Evolutionary conservation across 2,888 invertebrate genomes (phyloP).

Genomic region (Rhagonycha lutea): DNA sequence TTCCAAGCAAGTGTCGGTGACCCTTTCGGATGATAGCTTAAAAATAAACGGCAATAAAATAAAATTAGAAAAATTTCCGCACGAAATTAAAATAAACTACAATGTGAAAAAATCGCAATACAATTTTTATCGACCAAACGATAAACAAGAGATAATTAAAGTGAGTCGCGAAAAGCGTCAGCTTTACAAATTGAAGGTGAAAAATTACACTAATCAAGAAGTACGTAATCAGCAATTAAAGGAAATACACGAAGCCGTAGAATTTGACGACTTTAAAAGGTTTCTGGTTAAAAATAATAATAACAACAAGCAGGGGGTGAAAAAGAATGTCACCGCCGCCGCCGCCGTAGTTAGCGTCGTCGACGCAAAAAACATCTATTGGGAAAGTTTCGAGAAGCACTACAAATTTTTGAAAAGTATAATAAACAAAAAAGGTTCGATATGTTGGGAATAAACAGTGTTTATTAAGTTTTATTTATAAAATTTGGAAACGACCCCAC

Average conservation of each 20-base stretch:
- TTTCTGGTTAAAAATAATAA: slow-evolving; percentile 55
- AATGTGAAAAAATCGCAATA: slow-evolving; percentile 19
- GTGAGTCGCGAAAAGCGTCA: slow-evolving; percentile 4
- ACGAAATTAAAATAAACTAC: slow-evolving; percentile 18
- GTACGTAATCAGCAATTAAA: slow-evolving; percentile 48
- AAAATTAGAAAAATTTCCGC: slow-evolving; percentile 17
- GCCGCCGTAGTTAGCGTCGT: slow-evolving; percentile 6
- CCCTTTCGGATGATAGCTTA: slow-evolving; percentile 11
- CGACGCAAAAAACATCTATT: slow-evolving; percentile 33
- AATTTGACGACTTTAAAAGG: slow-evolving; percentile 66
- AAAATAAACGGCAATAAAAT: slow-evolving; percentile 20
- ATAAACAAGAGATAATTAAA: neutral
- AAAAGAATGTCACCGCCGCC: neutral
- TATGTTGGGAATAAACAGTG: neutral
- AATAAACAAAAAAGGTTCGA: slow-evolving; percentile 4
- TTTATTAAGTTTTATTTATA: neutral
- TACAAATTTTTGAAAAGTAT: slow-evolving; percentile 19
- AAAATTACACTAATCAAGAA: slow-evolving; percentile 38
- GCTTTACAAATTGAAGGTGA: slow-evolving; percentile 46
- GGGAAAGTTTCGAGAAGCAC: slow-evolving; percentile 25
- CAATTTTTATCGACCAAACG: neutral
- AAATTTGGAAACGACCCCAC: neutral
- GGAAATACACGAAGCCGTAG: slow-evolving; percentile 64
- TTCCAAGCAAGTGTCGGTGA: slow-evolving; percentile 9
- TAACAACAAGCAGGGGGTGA: slow-evolving; percentile 6